Conservation (phyloP, 2,888 invertebrate genomes). For the Himalopsyche anomala region DNA sequence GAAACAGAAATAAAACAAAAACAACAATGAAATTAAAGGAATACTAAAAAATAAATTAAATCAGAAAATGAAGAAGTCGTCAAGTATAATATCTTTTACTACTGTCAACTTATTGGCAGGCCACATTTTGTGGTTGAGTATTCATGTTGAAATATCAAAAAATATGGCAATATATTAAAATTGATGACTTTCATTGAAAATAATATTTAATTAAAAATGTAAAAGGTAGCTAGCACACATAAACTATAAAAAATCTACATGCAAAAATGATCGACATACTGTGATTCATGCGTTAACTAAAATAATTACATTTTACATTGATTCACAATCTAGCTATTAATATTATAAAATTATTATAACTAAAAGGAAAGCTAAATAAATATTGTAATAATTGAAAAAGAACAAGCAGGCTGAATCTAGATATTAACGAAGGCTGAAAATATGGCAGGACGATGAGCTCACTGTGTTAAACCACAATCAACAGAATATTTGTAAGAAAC, state of each 20-base stretch:
- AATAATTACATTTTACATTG: neutral
- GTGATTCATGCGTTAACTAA: constrained; percentile 21
- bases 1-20: constrained; percentile 66
- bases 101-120: no score
- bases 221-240: constrained; percentile 8
- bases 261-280: constrained; percentile 53
- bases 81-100: no score
- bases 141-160: no score
- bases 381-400: neutral
- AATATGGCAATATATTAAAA: no score
- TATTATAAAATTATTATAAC: neutral
- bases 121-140: no score
- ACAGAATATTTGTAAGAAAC: no score
- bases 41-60: constrained; percentile 53
- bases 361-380: neutral
- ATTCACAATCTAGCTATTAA: constrained; percentile 23
- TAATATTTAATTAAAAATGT: no score
- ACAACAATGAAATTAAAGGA: constrained; percentile 63
- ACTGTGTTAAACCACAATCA: no score
- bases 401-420: constrained; percentile 12
- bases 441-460: no score
- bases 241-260: constrained; percentile 64
- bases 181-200: no score
- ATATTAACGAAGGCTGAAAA: neutral
- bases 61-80: no score